These are phyloP conservation scores for Nemotelus nigrinus DNA, from an alignment of 2,888 invertebrate species.

Conservation along the genomic window DNA sequence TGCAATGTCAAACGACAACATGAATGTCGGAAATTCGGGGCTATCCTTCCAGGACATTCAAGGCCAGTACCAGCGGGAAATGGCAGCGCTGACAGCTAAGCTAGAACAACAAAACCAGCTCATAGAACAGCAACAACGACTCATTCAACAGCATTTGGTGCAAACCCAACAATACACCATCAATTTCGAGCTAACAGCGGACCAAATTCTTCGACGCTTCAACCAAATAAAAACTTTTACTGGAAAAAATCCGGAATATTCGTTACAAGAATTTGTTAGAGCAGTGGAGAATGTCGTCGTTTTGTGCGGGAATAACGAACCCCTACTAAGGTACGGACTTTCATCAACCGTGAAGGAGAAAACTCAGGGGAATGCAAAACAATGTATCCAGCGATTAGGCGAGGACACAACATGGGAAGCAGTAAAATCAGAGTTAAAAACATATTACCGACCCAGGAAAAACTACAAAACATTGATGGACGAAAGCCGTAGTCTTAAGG, in stretches of 20 bases:
- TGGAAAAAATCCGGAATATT: neutral
- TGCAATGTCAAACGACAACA: too few species aligned
- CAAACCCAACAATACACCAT: too few species aligned
- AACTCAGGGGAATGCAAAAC: neutral
- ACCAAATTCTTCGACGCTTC: neutral
- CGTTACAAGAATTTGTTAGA: constrained; percentile 4
- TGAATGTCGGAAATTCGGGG: too few species aligned
- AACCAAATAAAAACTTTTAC: constrained; percentile 9
- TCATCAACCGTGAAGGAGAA: neutral
- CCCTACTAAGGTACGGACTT: neutral
- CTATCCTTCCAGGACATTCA: too few species aligned
- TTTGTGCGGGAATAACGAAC: neutral
- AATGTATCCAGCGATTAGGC: neutral
- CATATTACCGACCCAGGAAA: neutral
- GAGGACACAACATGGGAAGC: neutral
- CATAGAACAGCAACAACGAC: too few species aligned
- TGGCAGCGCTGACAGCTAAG: too few species aligned
- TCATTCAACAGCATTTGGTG: too few species aligned
- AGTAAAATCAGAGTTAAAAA: neutral
- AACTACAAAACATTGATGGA: constrained; percentile 5
- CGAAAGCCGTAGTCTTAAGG: neutral
- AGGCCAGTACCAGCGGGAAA: too few species aligned
- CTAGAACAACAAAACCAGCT: too few species aligned
- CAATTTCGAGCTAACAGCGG: too few species aligned
- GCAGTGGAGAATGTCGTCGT: neutral